phyloP scores from a whole-genome alignment of 1,140 invertebrate species.

The Achroia grisella region DNA sequence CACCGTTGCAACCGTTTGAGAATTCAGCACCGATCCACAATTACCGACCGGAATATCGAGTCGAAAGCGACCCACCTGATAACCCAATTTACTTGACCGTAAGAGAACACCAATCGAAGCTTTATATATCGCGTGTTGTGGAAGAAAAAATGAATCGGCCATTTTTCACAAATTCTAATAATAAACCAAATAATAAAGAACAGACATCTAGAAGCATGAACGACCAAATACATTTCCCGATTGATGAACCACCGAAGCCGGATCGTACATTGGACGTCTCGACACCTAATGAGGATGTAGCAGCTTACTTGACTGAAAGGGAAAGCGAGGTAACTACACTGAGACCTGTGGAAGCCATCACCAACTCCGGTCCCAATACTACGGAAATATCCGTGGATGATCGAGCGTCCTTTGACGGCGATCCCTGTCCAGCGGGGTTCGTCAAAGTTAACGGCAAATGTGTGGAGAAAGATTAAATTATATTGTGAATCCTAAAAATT shows the following conservation, averaged over 20 bases:
- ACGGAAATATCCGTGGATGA: conserved; percentile 19
- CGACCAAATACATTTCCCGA: too few species aligned
- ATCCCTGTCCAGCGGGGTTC: conserved; percentile 27
- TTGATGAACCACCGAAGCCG: too few species aligned
- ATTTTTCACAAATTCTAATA: too few species aligned
- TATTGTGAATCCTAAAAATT: too few species aligned
- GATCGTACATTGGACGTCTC: too few species aligned
- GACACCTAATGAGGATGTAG: too few species aligned
- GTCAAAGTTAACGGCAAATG: conserved; percentile 29
- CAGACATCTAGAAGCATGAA: too few species aligned
- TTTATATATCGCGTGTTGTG: background rate
- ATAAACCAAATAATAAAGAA: too few species aligned
- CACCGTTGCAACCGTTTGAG: background rate
- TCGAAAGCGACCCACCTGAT: background rate
- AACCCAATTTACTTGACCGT: conserved; percentile 1
- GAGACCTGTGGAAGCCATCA: background rate
- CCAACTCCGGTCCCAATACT: background rate
- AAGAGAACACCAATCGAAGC: conserved; percentile 5
- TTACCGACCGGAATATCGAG: conserved; percentile 2
- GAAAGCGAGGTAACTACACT: background rate
- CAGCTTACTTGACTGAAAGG: too few species aligned
- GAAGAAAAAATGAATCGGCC: too few species aligned
- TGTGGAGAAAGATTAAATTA: conserved; percentile 12
- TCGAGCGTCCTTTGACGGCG: conserved; percentile 28
- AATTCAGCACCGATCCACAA: background rate